A percentile compares a stretch with the other conserved stretches of the same genome.
Conservation (phyloP, 2,113 vertebrate species). For the Lagopus leucura region DNA sequence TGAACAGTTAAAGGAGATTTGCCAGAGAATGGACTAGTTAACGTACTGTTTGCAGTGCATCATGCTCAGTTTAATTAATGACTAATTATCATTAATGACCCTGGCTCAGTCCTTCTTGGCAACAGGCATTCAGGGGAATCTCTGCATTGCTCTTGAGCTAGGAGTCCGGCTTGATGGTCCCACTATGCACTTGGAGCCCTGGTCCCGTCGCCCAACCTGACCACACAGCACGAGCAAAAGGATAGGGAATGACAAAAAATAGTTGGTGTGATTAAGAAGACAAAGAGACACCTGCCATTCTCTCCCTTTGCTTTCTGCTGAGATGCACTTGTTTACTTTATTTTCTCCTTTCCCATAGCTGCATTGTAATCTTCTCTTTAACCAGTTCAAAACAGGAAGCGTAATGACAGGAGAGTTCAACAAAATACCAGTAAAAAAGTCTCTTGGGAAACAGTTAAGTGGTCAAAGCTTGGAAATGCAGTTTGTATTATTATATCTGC, state of each 20-base stretch:
- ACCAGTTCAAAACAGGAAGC: slow-evolving; percentile 70
- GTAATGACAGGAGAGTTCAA: slow-evolving; percentile 54
- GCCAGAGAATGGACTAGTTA: neutral
- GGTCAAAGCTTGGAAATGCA: slow-evolving; percentile 63
- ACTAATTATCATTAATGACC: slow-evolving; percentile 59
- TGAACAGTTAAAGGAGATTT: neutral
- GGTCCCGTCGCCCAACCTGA: neutral
- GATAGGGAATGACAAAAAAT: neutral
- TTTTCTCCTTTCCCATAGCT: slow-evolving; percentile 60
- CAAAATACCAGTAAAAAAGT: slow-evolving; percentile 69
- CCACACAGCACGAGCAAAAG: neutral
- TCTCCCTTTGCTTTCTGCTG: neutral
- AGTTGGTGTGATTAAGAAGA: neutral
- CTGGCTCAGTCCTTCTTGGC: slow-evolving; percentile 3
- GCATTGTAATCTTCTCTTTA: slow-evolving; percentile 65
- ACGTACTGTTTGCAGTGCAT: neutral
- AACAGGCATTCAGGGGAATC: neutral
- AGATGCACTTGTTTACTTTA: slow-evolving; percentile 17
- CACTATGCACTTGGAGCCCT: fast-evolving
- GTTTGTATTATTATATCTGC: slow-evolving; percentile 40
- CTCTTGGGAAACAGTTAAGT: slow-evolving; percentile 68
- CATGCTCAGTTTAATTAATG: slow-evolving; percentile 23
- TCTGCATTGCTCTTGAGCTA: neutral
- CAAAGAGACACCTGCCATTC: fast-evolving
- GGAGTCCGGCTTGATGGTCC: neutral